phyloP scores from a whole-genome alignment of 2,113 vertebrate species.

The Todiramphus saurophagus region DNA sequence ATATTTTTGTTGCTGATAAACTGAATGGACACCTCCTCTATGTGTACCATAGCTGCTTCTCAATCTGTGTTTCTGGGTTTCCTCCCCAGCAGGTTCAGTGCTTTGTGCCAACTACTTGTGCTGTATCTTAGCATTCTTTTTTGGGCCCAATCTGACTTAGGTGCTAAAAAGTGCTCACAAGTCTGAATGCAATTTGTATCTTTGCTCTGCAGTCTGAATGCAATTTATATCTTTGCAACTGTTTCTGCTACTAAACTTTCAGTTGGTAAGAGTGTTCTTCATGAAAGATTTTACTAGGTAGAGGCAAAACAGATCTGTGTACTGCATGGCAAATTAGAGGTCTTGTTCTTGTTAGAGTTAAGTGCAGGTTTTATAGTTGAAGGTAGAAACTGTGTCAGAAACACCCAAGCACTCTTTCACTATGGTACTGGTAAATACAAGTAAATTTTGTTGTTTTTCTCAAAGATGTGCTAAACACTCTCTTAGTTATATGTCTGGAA shows the following conservation, averaged over 20 bases:
- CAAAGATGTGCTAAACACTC: neutral
- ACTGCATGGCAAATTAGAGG: neutral
- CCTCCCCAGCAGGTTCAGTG: rapidly evolving
- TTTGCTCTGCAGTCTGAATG: neutral
- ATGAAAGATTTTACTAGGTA: neutral
- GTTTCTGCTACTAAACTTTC: neutral
- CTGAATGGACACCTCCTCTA: neutral
- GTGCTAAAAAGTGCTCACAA: neutral
- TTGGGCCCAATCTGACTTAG: neutral
- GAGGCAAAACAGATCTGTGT: neutral
- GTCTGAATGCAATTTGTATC: neutral
- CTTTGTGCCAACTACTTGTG: neutral
- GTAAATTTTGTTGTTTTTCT: neutral
- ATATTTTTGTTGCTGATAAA: neutral
- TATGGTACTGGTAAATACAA: neutral
- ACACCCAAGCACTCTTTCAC: neutral
- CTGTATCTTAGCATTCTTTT: neutral
- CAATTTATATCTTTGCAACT: neutral
- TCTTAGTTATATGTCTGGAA: neutral
- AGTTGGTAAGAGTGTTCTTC: neutral
- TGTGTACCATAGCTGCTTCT: neutral
- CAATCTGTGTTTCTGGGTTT: neutral
- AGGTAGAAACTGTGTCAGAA: neutral
- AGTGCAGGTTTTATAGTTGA: neutral
- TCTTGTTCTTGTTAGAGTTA: neutral